Conservation (phyloP, 2,113 vertebrate genomes). For the Embiotoca jacksoni region DNA sequence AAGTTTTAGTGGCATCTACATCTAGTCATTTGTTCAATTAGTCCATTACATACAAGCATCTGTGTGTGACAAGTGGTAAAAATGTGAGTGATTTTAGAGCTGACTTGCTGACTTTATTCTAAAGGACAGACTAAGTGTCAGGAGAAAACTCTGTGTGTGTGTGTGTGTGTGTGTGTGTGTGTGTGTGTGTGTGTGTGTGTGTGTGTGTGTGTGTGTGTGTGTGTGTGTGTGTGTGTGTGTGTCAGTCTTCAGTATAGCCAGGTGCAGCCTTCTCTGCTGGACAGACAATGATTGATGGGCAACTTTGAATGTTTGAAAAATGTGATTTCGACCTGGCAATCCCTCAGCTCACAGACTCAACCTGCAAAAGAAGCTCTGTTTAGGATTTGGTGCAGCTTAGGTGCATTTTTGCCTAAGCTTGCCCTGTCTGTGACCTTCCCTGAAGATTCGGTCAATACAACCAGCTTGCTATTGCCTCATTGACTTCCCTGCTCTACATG, state of each 20-base stretch:
- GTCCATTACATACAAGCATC: neutral
- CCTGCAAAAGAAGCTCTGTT: constrained; percentile 9
- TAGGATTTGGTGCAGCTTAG: constrained; percentile 33
- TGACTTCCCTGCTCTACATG: constrained; percentile 14
- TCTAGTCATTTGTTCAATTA: constrained; percentile 3
- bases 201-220: neutral
- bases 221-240: neutral
- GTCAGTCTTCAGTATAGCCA: neutral
- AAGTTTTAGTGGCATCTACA: neutral
- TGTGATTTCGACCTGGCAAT: constrained; percentile 70
- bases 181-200: no score
- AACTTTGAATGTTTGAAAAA: constrained; percentile 63
- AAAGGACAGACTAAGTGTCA: constrained; percentile 1
- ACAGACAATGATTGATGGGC: constrained; percentile 68
- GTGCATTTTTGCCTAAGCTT: constrained; percentile 18
- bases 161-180: no score
- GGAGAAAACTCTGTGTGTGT: neutral
- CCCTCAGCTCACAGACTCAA: constrained; percentile 46
- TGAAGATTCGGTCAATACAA: constrained; percentile 51
- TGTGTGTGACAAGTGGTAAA: neutral
- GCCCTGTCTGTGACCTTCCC: constrained; percentile 42
- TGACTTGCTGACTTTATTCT: neutral
- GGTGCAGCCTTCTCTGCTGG: constrained; percentile 27
- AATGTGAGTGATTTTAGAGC: constrained; percentile 22
- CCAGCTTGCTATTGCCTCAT: constrained; percentile 22